Evolutionary conservation across 2,888 invertebrate genomes (phyloP), one percentile per base, ranked within the genome.

Genomic region (Yponomeuta sedellus): DNA sequence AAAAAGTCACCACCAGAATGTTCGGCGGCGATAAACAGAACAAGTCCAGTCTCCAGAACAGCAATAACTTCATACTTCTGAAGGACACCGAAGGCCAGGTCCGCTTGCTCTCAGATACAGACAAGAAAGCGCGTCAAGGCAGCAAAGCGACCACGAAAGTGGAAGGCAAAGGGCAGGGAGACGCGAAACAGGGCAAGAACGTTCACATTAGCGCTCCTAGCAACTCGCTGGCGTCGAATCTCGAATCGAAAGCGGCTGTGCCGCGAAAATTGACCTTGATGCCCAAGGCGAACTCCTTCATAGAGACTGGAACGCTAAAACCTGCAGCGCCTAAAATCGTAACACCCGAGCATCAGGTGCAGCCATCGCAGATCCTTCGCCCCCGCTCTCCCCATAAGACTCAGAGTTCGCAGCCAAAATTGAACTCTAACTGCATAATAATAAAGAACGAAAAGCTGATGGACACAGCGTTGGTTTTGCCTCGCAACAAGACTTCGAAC

Each of bases 31-130:
- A 72, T 0, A 69, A 71, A 10, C 25, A 68, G 2, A 66, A 68
- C 0, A 62, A 67, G 0, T 63, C 64, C 0, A 64, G 8, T 8
- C 6, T 1, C 1, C 34, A 68, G 0, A 74, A 73, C 12, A 72
- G 69, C 2, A 73, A 76, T 2, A 68, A 75, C 0, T 74, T 74
- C 12, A 82, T 88, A 73, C 68, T 87, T 0, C 44, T 82, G 0
- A 84, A 78, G 68, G 75, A 80, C 0, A 67, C 73, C 0, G 19
- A 12, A 2, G 65, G 39, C 58, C 11, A n/a, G 6, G 10, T 62
- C 10, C 11, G 12, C 5, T 12, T 62, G n/a, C 10, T 62, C n/a
- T 5, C 25, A 62, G 28, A 28, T 16, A 11, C 10, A 57, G 20
- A 57, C 5, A 3, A 6, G 1, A 57, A 57, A 57, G 10, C 19